Base-by-base conservation (phyloP, 2,888 invertebrate species). In the Synergus itoensis region DNA sequence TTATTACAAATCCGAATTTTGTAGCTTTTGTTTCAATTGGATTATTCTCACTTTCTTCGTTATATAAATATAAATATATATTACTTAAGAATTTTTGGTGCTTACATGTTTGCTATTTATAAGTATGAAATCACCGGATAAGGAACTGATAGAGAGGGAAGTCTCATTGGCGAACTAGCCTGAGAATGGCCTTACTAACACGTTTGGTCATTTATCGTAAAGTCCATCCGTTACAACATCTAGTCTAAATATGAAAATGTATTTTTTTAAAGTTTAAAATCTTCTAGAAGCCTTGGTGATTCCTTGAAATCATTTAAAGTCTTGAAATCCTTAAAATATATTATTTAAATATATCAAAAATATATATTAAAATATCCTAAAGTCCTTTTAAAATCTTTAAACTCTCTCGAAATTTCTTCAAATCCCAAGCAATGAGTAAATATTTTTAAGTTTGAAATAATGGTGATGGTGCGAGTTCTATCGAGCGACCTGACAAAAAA, bases 51-150 rank as follows among this genome's bases (percentile, higher is more conserved):
- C 16, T 41, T 53, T 4, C 53, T 21, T 12, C 28, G 7, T 36
- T 53, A 40, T 53, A 36, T 36, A 36, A 5, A 36, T 36, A 36
- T 28, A 28, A 28, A 28, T 43, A 16, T 65, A 16, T 53, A 48
- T 53, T 73, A 21, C 73, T 53, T 36, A 5, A 36, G 73, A 53
- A 73, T 73, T 73, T 53, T 73, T 45, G 53, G 48, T 53, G 53
- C 36, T 73, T 53, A 73, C 48, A 48, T 53, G 48, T 53, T 73
- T 16, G 53, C 73, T 73, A 73, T 73, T 73, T 73, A 73, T 73
- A 73, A 73, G 11, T 48, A 36, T 73, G 73, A 73, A 73, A 73
- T 73, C 73, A 73, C 73, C 48, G 53, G 36, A 73, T 53, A 53
- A 36, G 53, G 53, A 48, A 53, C 53, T 53, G 48, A 73, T 73